A percentile compares a stretch with the other conserved stretches of the same genome.
Evolutionary conservation across 2,888 invertebrate species (phyloP).

Genomic region (Rhimphoctona megacephalus): DNA sequence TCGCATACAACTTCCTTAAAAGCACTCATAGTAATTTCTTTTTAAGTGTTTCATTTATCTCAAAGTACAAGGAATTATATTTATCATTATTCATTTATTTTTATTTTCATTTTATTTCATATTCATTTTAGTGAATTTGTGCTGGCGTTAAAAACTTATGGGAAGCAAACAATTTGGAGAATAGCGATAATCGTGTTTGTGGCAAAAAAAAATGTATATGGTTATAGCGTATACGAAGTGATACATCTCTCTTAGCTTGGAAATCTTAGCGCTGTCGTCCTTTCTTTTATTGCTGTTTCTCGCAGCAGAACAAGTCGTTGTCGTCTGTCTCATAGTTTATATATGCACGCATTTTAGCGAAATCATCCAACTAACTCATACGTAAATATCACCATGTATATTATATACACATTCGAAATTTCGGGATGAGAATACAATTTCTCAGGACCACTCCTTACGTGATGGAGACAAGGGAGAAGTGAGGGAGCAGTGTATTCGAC

Average conservation of each 20-base stretch:
- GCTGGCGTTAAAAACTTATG: not conserved
- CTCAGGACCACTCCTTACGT: slow-evolving; percentile 47
- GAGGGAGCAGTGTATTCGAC: slow-evolving; percentile 6
- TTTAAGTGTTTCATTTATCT: slow-evolving; percentile 17
- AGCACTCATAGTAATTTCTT: slow-evolving; percentile 2
- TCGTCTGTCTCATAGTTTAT: slow-evolving; percentile 24
- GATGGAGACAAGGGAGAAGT: not conserved
- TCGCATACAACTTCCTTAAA: not conserved
- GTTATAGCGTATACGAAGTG: not conserved
- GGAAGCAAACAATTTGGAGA: slow-evolving; percentile 47
- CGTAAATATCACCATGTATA: slow-evolving; percentile 54
- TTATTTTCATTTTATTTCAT: no score
- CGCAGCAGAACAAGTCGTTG: slow-evolving; percentile 62
- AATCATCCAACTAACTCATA: slow-evolving; percentile 64
- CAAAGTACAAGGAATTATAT: not conserved
- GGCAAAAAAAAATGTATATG: not conserved
- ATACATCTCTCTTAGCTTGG: slow-evolving; percentile 38
- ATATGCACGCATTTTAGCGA: slow-evolving; percentile 57
- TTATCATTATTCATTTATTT: not conserved
- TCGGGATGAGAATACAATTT: slow-evolving; percentile 59
- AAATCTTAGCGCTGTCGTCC: slow-evolving; percentile 50
- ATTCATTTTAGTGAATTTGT: slow-evolving; percentile 17
- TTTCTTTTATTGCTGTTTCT: slow-evolving; percentile 50
- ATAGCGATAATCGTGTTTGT: slow-evolving; percentile 14
- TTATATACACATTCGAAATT: slow-evolving; percentile 50